Base-by-base conservation (phyloP, 2,797 vertebrate species). In the Atherinosoma microstoma region DNA sequence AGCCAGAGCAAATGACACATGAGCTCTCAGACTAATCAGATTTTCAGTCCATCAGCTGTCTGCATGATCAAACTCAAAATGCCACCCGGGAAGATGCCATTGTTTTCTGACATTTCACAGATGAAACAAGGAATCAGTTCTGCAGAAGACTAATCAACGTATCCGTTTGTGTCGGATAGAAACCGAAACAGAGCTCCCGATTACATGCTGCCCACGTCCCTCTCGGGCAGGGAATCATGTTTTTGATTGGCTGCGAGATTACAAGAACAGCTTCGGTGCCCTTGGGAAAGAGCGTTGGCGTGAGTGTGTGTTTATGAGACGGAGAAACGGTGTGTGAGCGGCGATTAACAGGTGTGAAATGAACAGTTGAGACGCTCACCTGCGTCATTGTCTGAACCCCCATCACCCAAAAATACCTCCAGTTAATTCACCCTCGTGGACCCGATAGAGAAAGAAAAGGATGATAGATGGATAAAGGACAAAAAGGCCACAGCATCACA, bases 291-390 rank as follows among this genome's bases (percentile, higher is more conserved):
- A 54, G 78, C 63, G 75, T 77, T 0, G 10, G 68, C 3, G 35
- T 22, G 42, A 49, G 60, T 38, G 75, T 54, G 79, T 76, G 67
- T 80, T 56, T 64, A 42, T 22, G 35, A 20, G 53, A 65, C 32
- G 20, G 30, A 3, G 15, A 32, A 58, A 54, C 16, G 29, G 65
- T 71, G 61, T 62, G 67, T 70, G 67, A 75, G 74, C 20, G 15
- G 75, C 45, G 27, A 69, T 75, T 85, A 90, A 88, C 83, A 88
- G 78, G 86, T 93, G 84, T 92, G 86, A 91, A 91, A 92, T 90
- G 82, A 91, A 82, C 51, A 88, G 72, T 71, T 82, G n/a, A 86
- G 84, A 86, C 70, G 34, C 54, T 73, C 82, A 87, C 87, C 88
- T 84, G 86, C 42, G 70, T 74, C 89, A 65, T 75, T 22, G 68